Evolutionary conservation across 1,140 invertebrate genomes (phyloP), one percentile per base, ranked within the genome.

Genomic region (Polypedilum vanderplanki): DNA sequence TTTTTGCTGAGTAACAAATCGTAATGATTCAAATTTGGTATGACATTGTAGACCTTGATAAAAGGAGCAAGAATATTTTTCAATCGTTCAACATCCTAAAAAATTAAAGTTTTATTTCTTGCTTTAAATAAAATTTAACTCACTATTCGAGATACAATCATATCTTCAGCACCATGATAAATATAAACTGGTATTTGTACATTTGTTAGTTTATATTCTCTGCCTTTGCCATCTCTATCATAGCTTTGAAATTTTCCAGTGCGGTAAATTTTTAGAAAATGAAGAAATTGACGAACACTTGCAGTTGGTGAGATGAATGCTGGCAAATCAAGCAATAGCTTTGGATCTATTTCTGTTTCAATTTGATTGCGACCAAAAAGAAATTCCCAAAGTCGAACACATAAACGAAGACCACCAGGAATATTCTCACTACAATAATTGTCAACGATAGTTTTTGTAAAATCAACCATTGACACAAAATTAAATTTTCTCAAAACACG

Each of bases 41-140:
- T 70, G 17, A 70, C 15, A 18, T 18, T 1, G 7, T 70, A 70
- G 65, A 20, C 15, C n/a, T 57, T 57, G 15, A 18, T 9, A 1
- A 70, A 9, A 18, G 65, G 20, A 18, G 17, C 65, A 5, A 70
- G 18, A 70, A 70, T 18, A 20, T 70, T 70, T 20, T 18, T 70
- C 20, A 70, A 18, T 20, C 65, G 0, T 70, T 70, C 65, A 0
- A 70, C 65, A 20, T 70, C 65, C 65, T 70, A 10, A 22, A 70
- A 70, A 70, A 7, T 67, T 70, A 2, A 18, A 20, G 18, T 18
- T 15, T 67, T 67, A 18, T 67, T 10, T 7, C 1, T 2, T 46
- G 41, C 8, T 70, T 12, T 80, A 67, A 2, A 18, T 7, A 3
- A 18, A 17, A 18, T 67, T 67, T 67, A 4, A 57, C 46, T 57